Percentiles rank a stretch among this genome's conserved stretches.
These are phyloP conservation scores for Tapera naevia DNA, from an alignment of 2,797 vertebrate genomes.

Conservation along the genomic window DNA sequence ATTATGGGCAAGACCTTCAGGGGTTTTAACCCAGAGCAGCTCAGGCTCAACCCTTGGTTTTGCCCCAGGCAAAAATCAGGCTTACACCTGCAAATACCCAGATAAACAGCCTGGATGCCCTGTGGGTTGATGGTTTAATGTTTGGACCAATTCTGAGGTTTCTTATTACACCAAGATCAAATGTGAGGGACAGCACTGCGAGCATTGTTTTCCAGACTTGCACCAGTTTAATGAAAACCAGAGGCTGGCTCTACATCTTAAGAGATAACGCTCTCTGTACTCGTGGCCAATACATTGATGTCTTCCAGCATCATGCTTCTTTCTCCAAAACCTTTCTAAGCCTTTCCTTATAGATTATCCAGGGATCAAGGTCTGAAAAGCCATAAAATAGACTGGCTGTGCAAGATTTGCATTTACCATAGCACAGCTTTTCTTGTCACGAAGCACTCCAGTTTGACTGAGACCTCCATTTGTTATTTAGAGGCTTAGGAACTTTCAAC, in stretches of 20 bases:
- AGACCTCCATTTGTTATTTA: neutral
- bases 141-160: neutral
- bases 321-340: neutral
- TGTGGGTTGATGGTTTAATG: neutral
- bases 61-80: neutral
- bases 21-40: neutral
- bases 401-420: neutral
- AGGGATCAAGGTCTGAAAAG: conserved; percentile 45
- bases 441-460: neutral
- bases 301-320: conserved; percentile 25
- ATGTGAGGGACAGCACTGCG: neutral
- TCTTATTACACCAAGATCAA: neutral
- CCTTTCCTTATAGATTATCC: conserved; percentile 22
- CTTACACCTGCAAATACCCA: neutral
- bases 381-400: neutral
- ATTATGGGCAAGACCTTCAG: neutral
- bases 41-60: neutral
- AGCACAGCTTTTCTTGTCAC: neutral
- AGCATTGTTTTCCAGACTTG: neutral
- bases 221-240: conserved; percentile 29
- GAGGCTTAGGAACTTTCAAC: neutral
- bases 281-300: conserved; percentile 13
- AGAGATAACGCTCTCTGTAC: conserved; percentile 40
- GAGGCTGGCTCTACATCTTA: conserved; percentile 38
- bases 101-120: neutral